Percentiles rank a stretch among this genome's conserved stretches.
phyloP scores from a whole-genome alignment of 2,888 invertebrate genomes.

The Chaetoderma sp. region DNA sequence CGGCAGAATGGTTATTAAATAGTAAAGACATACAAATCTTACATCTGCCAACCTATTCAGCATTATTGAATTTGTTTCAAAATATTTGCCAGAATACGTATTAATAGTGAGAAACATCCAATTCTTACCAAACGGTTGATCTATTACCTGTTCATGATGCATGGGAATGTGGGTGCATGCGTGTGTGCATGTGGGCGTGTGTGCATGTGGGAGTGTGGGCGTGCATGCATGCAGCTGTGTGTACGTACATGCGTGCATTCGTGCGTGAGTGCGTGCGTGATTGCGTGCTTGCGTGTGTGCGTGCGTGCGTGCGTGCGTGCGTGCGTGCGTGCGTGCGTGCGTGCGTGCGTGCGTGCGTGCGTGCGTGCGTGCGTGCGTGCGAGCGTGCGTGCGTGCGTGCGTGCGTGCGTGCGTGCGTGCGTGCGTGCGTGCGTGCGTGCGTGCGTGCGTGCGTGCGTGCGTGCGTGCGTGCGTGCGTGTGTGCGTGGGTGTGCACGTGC shows the following conservation, averaged over 20 bases:
- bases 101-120: too few species aligned
- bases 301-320: background rate
- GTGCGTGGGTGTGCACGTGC: too few species aligned
- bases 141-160: background rate
- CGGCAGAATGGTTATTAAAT: too few species aligned
- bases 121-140: too few species aligned
- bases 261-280: too few species aligned
- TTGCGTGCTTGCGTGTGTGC: background rate
- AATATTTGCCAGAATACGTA: too few species aligned
- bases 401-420: background rate
- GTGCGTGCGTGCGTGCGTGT: background rate
- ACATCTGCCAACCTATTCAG: too few species aligned
- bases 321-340: background rate
- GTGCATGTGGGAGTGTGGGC: background rate
- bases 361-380: background rate
- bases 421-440: background rate
- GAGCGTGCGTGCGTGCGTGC: background rate
- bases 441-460: background rate
- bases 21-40: too few species aligned
- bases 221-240: background rate
- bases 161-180: too few species aligned
- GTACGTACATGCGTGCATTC: background rate
- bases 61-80: too few species aligned
- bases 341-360: background rate
- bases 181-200: background rate